Base-by-base conservation (phyloP, 2,797 vertebrate genomes). In the Antennarius maculatus region DNA sequence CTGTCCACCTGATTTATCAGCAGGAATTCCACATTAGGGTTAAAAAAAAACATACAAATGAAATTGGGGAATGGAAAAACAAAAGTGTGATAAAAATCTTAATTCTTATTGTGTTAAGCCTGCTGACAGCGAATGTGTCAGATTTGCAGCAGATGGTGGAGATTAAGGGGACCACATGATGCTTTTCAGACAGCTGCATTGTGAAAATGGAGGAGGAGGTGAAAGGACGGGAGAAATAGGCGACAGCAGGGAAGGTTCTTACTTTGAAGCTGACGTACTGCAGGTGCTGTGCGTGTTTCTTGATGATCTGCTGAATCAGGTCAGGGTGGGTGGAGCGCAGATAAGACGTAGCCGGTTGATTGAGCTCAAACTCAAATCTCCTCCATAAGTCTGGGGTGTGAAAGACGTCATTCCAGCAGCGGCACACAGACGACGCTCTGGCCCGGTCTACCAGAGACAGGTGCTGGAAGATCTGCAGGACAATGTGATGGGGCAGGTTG, bases 271-370 rank as follows among this genome's bases (percentile, higher is more conserved):
- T 97, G 77, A 97, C 93, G 6, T 95, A 95, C 69, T 96, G 95
- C 77, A 97, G 94, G 82, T 97, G 95, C 54, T 95, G 89, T 18
- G 94, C 94, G 1, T 96, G 95, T 65, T 84, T 95, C 91, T 95
- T 95, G 88, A 97, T 95, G 88, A 97, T 96, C 91, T 97, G 96
- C 88, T 96, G 95, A 80, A 97, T 95, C 72, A 97, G 95, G 88
- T 96, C 95, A 9, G 95, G 96, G 76, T 96, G 95, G 2, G 95
- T 96, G 53, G 95, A 95, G 76, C 94, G 94, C 78, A 97, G 89
- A 79, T 96, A 96, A 46, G 95, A 96, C 7, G 95, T 95, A 52
- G 95, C 94, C 28, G 95, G 93, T 83, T 96, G 95, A 80, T 91
- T 96, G 69, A 97, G 93, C 86, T 97, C 95, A 88, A 97, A 97